Percentiles rank a stretch among this genome's conserved stretches.
Evolutionary conservation across 2,113 vertebrate species (phyloP).

Genomic region (Catagonus wagneri): DNA sequence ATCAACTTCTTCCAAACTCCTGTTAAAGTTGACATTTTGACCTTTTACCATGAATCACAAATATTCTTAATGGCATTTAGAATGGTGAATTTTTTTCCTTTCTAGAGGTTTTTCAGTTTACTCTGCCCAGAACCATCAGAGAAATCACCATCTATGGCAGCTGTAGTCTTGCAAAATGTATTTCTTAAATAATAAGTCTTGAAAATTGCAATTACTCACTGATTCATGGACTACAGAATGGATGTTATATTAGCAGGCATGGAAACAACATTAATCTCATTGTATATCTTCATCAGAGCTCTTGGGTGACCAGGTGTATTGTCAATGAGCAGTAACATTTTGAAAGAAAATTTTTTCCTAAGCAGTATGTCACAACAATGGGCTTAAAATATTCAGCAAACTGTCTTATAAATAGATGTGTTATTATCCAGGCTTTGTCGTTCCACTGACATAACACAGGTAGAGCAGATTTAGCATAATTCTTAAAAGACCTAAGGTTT

Average conservation of each 20-base stretch:
- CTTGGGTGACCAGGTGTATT: not conserved
- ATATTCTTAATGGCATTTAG: not conserved
- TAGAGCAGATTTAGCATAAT: not conserved
- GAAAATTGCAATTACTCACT: not conserved
- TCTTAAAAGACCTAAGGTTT: not conserved
- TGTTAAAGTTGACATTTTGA: not conserved
- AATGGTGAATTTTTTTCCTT: not conserved
- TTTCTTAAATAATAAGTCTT: not conserved
- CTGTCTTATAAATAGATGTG: not conserved
- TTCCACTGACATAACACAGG: not conserved
- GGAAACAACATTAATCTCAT: not conserved
- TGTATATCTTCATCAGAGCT: not conserved
- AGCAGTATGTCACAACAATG: not conserved
- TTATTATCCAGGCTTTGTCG: not conserved
- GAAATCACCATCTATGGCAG: not conserved
- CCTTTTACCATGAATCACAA: not conserved
- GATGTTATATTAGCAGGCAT: not conserved
- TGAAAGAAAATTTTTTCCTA: not conserved
- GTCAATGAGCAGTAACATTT: not conserved
- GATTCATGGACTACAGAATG: not conserved
- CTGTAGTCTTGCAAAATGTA: not conserved
- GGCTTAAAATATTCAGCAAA: not conserved
- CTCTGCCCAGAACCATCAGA: not conserved
- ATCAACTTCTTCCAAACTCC: not conserved
- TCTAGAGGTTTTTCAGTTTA: not conserved